Base-by-base conservation (phyloP, 1,140 invertebrate genomes). In the Saccostrea glomerata region DNA sequence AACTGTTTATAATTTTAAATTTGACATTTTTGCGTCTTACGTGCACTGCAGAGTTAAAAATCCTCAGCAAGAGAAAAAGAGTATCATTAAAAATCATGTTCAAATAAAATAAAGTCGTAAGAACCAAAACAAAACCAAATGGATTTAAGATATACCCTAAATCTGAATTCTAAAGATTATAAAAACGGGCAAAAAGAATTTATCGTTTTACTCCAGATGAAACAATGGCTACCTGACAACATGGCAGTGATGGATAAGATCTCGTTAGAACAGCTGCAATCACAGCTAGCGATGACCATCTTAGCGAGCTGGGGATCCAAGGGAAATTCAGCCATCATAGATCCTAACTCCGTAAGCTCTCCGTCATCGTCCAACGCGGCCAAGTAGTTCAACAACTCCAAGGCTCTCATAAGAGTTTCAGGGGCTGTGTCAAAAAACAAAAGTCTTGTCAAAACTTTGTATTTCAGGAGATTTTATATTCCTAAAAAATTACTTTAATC, bases 281-380 rank as follows among this genome's bases (percentile, higher is more conserved):
- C 98, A 91, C 96, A 96, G 89, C 97, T 98, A 58, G 98, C 98
- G 89, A 99, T 99, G 47, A 99, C 96, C 98, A 99, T 99, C 96
- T 99, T 99, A 0, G 99, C 98, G 23, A 99, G 96, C 94, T 99
- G 99, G 3, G 99, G 99, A 96, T 99, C 99, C 9, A 99, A 95
- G 0, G 99, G 99, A 94, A 99, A 99, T 96, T 99, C 99, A 0
- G 99, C 99, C 99, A 99, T 99, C 89, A 99, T 97, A 0, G 98
- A 98, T 0, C 95, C 95, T 20, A 95, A 90, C 88, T 95, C 95
- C 47, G 95, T 95, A 40, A 95, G 90, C 86, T 95, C 94, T 82
- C 95, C 95, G 95, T 99, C 98, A 95, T 99, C 99, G 92, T 99
- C 99, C 25, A 99, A 96, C 0, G 98, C 98, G 6, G 98, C 98